Evolutionary conservation across 1,140 invertebrate species (phyloP), one percentile per base, ranked within the genome.

Genomic region (Anoplolepis gracilipes): DNA sequence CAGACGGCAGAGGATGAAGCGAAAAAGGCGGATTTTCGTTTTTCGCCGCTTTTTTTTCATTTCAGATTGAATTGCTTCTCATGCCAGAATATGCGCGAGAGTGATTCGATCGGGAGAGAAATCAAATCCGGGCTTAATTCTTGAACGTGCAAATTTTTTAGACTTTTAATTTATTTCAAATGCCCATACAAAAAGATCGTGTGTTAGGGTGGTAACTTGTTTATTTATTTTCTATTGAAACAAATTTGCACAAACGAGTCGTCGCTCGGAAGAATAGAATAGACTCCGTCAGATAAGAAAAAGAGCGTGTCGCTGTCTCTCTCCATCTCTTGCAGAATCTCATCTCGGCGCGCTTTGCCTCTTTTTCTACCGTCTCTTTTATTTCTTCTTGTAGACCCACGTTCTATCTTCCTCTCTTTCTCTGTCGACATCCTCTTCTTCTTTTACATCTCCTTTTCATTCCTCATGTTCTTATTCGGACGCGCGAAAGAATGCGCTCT

Each of bases 401-500:
- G 36, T 49, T 73, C n/a, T 46, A 36, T 73, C 67, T 33, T 81
- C 25, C 39, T 42, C 57, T 70, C 70, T 19, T 55, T 76, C 75
- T 57, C 25, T 79, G 67, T 78, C 72, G 46, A 77, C 30, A 64
- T 72, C 67, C 69, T 84, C 62, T 22, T 69, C 75, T 75, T 86
- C 64, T 73, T 77, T 61, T 72, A 78, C 72, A 55, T 55, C 39
- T 77, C 33, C 59, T 85, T 76, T 87, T 61, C 67, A 77, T 76
- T 75, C 67, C 42, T 57, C 61, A 28, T 93, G 77, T 88, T 93
- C 91, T 93, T 93, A 92, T 92, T 92, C 89, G 82, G 67, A 42
- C 46, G 85, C 87, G 73, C 85, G 77, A 85, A 93, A 92, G 92
- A 93, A 93, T 93, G 92, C 87, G 91, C 81, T 19, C 46, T 81